Conservation (phyloP, 2,888 invertebrate species). For the Cryptocephalus primarius region DNA sequence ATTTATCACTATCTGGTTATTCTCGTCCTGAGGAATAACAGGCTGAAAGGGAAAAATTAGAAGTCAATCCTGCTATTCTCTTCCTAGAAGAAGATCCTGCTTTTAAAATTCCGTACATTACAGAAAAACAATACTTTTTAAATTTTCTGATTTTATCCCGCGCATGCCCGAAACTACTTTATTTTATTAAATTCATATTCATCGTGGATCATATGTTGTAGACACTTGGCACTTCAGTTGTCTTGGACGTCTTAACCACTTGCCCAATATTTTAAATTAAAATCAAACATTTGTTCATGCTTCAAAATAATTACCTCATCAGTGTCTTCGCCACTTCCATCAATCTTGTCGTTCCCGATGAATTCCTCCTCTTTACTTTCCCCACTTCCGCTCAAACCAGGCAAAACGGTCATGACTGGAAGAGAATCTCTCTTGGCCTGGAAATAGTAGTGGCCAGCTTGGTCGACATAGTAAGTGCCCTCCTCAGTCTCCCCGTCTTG, state of each 20-base stretch:
- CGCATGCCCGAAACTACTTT: no score
- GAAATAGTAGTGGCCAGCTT: constrained; percentile 73
- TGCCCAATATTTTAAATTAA: no score
- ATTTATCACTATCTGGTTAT: constrained; percentile 43
- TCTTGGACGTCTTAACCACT: no score
- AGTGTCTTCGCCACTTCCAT: constrained; percentile 28
- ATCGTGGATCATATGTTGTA: no score
- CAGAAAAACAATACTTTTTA: no score
- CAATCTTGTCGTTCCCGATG: constrained; percentile 40
- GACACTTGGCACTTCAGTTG: no score
- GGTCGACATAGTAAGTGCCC: constrained; percentile 72
- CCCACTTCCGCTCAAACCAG: constrained; percentile 32
- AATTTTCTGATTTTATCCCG: no score
- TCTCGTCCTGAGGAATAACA: constrained; percentile 13
- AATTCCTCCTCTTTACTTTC: constrained; percentile 39
- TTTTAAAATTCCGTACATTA: no score
- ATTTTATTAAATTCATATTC: no score
- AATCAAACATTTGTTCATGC: no score
- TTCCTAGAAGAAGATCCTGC: no score
- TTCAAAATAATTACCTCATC: constrained; percentile 25
- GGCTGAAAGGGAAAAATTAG: constrained; percentile 6
- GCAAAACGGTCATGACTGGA: constrained; percentile 52
- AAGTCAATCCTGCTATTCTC: no score
- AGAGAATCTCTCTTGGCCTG: constrained; percentile 57
- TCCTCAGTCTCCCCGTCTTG: constrained; percentile 43